Base-by-base conservation (phyloP, 2,888 invertebrate species). In the Clitarchus hookeri region DNA sequence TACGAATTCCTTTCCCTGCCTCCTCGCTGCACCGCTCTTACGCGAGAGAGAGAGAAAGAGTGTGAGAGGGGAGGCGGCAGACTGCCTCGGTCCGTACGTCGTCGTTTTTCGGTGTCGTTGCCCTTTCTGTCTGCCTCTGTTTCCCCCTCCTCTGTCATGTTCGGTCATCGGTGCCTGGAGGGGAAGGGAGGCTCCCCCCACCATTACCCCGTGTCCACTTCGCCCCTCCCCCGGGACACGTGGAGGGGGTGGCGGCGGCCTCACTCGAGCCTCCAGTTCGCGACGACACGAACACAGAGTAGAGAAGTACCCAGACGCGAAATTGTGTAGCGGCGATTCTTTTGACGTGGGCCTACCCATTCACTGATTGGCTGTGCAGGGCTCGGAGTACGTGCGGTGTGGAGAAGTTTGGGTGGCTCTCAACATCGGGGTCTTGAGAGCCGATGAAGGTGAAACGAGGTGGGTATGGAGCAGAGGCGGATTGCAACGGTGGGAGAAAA, bases 21-120 rank as follows among this genome's bases (percentile, higher is more conserved):
- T 78, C 84, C 54, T 82, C 79, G 85, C 83, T n/a, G n/a, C 65
- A 23, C 65, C 65, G 65, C 65, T 65, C 65, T 65, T 65, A 65
- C 65, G 65, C 23, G 65, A 3, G 65, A 12, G 65, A 12, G 65
- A 23, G n/a, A 65, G 65, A 65, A 2, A 65, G 65, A 65, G 16
- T 6, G 48, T 36, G 36, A 65, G 65, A 65, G n/a, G 65, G 16
- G 65, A 65, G 65, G 65, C 65, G 65, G 65, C 65, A 65, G 65
- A 65, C 65, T 65, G 65, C 65, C 23, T 23, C 65, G 65, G 65
- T 65, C 65, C 65, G 65, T 65, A 65, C 65, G 65, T 65, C 65
- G 65, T 65, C 65, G 65, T 65, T 65, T 65, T 65, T 65, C 87
- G 89, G 89, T 90, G 91, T 91, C 91, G 91, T 91, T 91, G 91